Evolutionary conservation across 1,140 invertebrate genomes (phyloP), one percentile per base, ranked within the genome.

Genomic region (Lithobius niger): DNA sequence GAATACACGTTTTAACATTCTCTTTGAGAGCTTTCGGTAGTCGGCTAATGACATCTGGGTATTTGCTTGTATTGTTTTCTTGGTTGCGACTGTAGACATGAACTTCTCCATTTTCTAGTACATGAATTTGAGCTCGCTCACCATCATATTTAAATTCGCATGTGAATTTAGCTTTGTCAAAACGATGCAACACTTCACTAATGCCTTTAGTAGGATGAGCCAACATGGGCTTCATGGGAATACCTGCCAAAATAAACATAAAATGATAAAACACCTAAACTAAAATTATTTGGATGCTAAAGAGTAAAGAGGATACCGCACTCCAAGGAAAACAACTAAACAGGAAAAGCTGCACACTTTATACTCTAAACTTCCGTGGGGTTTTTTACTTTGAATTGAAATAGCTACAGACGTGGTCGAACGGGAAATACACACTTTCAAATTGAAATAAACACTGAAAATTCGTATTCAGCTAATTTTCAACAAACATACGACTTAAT

Each of bases 71-170:
- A 69, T 98, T 97, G 68, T 99, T 82, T 75, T 99, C 97, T 69
- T 97, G 95, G 76, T 99, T 99, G 53, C 97, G 74, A 67, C 92
- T 97, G 71, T 87, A 99, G 57, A 99, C 88, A 28, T 71, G 79
- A 1, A 93, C 76, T 16, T 77, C 74, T 0, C 83, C 81, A 60
- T 82, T 73, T 43, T 84, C 77, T 25, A 74, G 62, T 1, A 82
- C 68, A 65, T 93, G 89, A 61, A 93, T 88, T 80, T 99, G 97
- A 2, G 93, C 96, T 66, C 97, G 74, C 76, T 99, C 97, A 2
- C 97, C 97, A 71, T 99, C 97, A 70, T 99, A 99, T 71, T 99
- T 99, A 80, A 84, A 99, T 76, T 99, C 97, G 69, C 95, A 99
- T 1, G 95, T 97, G 66, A 99, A 99, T 64, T 87, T 83, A 61